Conservation (phyloP, 2,113 vertebrate genomes). For the Amazona vittata region DNA sequence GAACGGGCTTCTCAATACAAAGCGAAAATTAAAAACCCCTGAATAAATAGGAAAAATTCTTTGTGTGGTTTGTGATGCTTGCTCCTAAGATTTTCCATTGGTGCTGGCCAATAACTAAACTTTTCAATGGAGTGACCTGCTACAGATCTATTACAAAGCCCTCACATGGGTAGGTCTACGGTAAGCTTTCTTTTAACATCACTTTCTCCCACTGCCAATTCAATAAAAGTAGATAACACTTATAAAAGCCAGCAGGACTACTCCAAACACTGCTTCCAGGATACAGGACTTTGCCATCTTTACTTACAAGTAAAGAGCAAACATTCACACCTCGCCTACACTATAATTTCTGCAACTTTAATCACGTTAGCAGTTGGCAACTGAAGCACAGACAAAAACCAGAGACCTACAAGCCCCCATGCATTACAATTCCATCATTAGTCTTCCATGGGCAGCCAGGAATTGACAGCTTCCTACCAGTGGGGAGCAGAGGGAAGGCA, state of each 20-base stretch:
- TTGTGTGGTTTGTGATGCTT: slow-evolving; percentile 32
- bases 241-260: neutral
- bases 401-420: neutral
- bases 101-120: slow-evolving; percentile 25
- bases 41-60: slow-evolving; percentile 56
- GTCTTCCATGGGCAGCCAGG: rapidly evolving
- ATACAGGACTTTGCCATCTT: neutral
- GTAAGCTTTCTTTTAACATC: neutral
- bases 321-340: neutral
- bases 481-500: neutral
- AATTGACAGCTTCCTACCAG: rapidly evolving
- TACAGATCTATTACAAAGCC: slow-evolving; percentile 11
- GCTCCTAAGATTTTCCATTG: slow-evolving; percentile 54
- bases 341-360: neutral
- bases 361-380: neutral
- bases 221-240: slow-evolving; percentile 10
- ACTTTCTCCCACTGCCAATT: neutral
- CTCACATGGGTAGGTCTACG: neutral
- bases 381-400: rapidly evolving
- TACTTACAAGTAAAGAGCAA: neutral
- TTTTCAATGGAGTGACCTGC: neutral
- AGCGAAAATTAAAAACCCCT: slow-evolving; percentile 46
- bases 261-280: neutral
- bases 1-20: neutral
- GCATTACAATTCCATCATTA: rapidly evolving